Percentiles rank a stretch among this genome's conserved stretches.
These are phyloP conservation scores for Camelus bactrianus DNA, from an alignment of 2,113 vertebrate species.

Conservation along the genomic window DNA sequence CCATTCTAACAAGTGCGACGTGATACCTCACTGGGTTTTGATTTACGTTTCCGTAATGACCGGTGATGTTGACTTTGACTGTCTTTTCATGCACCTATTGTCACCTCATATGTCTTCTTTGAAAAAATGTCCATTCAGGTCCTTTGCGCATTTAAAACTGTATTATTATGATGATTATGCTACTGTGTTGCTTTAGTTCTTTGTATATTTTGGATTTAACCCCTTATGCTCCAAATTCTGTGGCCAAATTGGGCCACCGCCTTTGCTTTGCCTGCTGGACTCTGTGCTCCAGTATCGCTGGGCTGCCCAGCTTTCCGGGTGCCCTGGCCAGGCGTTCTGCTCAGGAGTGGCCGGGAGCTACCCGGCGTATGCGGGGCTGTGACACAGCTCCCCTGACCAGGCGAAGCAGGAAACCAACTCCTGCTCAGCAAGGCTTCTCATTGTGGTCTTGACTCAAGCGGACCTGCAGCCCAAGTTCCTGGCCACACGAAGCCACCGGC, in stretches of 20 bases:
- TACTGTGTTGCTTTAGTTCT: background rate
- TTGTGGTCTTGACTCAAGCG: background rate
- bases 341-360: background rate
- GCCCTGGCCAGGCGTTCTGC: background rate
- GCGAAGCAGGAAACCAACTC: background rate
- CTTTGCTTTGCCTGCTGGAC: background rate
- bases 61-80: background rate
- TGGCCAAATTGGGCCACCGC: background rate
- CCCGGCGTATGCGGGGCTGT: too few species aligned
- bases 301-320: background rate
- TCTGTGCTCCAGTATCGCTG: accelerated
- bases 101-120: background rate
- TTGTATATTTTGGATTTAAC: background rate
- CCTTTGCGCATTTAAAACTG: background rate
- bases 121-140: background rate
- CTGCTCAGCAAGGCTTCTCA: background rate
- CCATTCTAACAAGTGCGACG: background rate
- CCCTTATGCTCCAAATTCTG: background rate
- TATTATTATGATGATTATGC: background rate
- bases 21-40: background rate
- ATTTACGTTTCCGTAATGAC: background rate
- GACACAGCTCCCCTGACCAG: background rate
- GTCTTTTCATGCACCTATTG: background rate
- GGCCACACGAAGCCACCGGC: background rate
- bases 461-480: background rate